Evolutionary conservation across 1,140 invertebrate genomes (phyloP), one percentile per base, ranked within the genome.

Genomic region (Zeugodacus cucurbitae): DNA sequence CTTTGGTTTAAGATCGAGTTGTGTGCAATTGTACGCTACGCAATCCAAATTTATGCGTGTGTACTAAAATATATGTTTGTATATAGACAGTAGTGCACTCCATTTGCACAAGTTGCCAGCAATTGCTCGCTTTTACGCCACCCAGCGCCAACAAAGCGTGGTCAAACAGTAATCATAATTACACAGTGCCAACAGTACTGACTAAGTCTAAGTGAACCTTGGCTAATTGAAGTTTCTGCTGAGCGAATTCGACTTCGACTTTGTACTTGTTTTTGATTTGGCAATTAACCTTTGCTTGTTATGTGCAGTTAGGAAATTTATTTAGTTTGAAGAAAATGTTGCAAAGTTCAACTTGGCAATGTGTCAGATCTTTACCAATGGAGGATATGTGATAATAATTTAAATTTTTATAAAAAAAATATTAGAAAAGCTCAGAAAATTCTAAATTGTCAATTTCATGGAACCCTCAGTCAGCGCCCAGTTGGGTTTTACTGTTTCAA

Each of bases 191-290:
- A 62, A 62, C n/a, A 17, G 48, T n/a, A n/a, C n/a, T n/a, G n/a
- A n/a, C n/a, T n/a, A n/a, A n/a, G 34, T 37, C 41, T 41, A 82
- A 48, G 41, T 82, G 67, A 74, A 74, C 14, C 34, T 74, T 74
- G 37, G 34, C 70, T 74, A 67, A 67, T 67, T 67, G 62, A 67
- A 41, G 34, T 82, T n/a, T 48, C 41, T 82, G 44, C n/a, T 26
- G 22, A 11, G 37, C 22, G 4, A 82, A 54, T 26, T 82, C 74
- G 74, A 82, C 74, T 26, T 82, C 74, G 74, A 82, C 74, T 82
- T 82, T 48, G 74, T 82, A 82, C 41, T 82, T 82, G 44, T 29
- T 82, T 82, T 82, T 17, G 41, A 44, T 82, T 82, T 82, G n/a
- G 41, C 44, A 82, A 44, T 48, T 82, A 48, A 82, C 74, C 74